Percentiles rank a stretch among this genome's conserved stretches.
These are phyloP conservation scores for Eustalomyia histrio DNA, from an alignment of 2,888 invertebrate genomes.

Conservation along the genomic window DNA sequence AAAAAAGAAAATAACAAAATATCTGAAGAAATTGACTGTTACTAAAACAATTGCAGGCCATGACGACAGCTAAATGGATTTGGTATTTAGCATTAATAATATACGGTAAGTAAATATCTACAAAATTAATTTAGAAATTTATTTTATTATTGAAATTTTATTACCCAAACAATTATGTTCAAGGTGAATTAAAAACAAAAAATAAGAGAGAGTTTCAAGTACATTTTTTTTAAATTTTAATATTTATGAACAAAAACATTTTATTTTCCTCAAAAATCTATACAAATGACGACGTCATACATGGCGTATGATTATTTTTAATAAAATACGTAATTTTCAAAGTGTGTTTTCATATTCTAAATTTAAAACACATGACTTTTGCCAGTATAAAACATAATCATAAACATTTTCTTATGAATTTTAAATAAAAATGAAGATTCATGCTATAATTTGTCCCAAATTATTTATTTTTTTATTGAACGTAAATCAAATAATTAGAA, in stretches of 20 bases:
- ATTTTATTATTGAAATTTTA: background rate
- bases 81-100: slow-evolving; percentile 71
- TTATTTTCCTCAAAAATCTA: background rate
- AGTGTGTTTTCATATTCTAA: background rate
- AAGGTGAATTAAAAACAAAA: background rate
- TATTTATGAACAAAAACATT: slow-evolving; percentile 57
- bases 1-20: slow-evolving; percentile 5
- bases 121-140: slow-evolving; percentile 21
- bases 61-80: slow-evolving; percentile 77
- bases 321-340: background rate
- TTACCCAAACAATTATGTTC: slow-evolving; percentile 3
- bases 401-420: background rate
- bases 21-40: slow-evolving; percentile 10
- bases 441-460: slow-evolving; percentile 43
- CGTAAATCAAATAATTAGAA: slow-evolving; percentile 47
- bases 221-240: background rate
- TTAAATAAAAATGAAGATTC: background rate
- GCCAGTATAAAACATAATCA: background rate
- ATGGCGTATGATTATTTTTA: slow-evolving; percentile 32
- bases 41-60: slow-evolving; percentile 62
- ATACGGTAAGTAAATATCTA: slow-evolving; percentile 71
- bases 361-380: slow-evolving; percentile 18
- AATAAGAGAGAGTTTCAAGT: no score
- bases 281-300: slow-evolving; percentile 34
- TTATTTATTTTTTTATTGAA: slow-evolving; percentile 7